Evolutionary conservation across 2,113 vertebrate genomes (phyloP), one percentile per base, ranked within the genome.

Genomic region (Corythaixoides concolor): DNA sequence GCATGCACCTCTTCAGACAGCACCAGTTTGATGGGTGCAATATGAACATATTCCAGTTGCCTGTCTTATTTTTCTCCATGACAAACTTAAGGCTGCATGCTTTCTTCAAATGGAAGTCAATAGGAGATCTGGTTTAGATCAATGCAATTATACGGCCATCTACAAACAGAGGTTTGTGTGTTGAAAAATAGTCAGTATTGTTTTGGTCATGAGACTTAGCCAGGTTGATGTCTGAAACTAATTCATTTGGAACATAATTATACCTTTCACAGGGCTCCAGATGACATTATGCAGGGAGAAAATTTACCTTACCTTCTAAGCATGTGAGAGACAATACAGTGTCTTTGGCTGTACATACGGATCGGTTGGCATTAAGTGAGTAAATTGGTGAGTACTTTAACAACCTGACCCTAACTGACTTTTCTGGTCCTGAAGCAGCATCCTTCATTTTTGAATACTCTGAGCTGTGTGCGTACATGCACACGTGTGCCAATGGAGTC

Each of bases 21-120:
- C 33, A 52, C 22, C 23, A 6, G 10, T 9, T 77, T 19, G 11
- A 59, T 32, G 73, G 43, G 12, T 35, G 15, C 52, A 59, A 13
- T 11, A 20, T 6, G 50, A 32, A n/a, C 43, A 23, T 1, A 0
- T 1, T 22, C 23, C 28, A 21, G 15, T 26, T 56, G 16, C 27
- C 27, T 55, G 52, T 12, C 35, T 47, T 23, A 8, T 6, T 85
- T 39, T 32, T n/a, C 35, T 32, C 56, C 43, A 4, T 17, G 15
- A 35, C 1, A 8, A 60, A 12, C 59, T 28, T 73, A 0, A 21
- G 72, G 49, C 43, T 82, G 27, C 27, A 12, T 22, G 27, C 55
- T 73, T 39, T 3, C 59, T 86, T 26, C 64, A 28, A 17, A 47
- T 35, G 9, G 52, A 32, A 58, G n/a, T 13, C 88, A 50, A 4